These are phyloP conservation scores for Xylocampa areola DNA, from an alignment of 2,888 invertebrate genomes.

Conservation along the genomic window DNA sequence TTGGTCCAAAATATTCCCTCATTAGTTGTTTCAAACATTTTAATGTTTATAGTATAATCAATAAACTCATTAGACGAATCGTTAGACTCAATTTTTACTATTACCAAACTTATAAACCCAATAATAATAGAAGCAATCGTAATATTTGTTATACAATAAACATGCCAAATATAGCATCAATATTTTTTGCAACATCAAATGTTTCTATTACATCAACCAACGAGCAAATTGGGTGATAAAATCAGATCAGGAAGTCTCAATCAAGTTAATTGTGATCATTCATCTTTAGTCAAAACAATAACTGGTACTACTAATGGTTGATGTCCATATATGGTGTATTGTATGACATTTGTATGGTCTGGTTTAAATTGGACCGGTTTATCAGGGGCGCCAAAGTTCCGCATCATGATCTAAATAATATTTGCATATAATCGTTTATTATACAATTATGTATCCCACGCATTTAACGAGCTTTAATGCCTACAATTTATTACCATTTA, in stretches of 20 bases:
- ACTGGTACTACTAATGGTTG: slow-evolving; percentile 67
- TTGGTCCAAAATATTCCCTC: no score
- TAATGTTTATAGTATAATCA: slow-evolving; percentile 26
- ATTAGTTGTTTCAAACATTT: slow-evolving; percentile 12
- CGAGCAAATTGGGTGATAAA: slow-evolving; percentile 45
- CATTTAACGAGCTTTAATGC: slow-evolving; percentile 14
- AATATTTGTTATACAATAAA: neutral
- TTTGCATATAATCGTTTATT: slow-evolving; percentile 73
- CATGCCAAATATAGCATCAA: neutral
- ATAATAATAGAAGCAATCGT: no score
- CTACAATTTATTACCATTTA: slow-evolving; percentile 14
- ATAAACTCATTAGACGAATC: slow-evolving; percentile 14
- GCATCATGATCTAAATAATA: slow-evolving; percentile 71
- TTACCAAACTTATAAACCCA: no score
- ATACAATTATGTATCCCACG: slow-evolving; percentile 40
- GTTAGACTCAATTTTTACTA: slow-evolving; percentile 9
- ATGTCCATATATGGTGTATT: slow-evolving; percentile 64
- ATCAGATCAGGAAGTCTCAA: slow-evolving; percentile 70
- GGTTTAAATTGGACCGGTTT: slow-evolving; percentile 66
- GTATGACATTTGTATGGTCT: slow-evolving; percentile 41
- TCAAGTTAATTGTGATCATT: slow-evolving; percentile 62
- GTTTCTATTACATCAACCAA: slow-evolving; percentile 28
- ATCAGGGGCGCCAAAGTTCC: slow-evolving; percentile 67
- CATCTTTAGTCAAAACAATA: slow-evolving; percentile 74
- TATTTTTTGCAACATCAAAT: neutral